These are phyloP conservation scores for Gambelia wislizenii DNA, from an alignment of 2,797 vertebrate genomes.

Conservation along the genomic window DNA sequence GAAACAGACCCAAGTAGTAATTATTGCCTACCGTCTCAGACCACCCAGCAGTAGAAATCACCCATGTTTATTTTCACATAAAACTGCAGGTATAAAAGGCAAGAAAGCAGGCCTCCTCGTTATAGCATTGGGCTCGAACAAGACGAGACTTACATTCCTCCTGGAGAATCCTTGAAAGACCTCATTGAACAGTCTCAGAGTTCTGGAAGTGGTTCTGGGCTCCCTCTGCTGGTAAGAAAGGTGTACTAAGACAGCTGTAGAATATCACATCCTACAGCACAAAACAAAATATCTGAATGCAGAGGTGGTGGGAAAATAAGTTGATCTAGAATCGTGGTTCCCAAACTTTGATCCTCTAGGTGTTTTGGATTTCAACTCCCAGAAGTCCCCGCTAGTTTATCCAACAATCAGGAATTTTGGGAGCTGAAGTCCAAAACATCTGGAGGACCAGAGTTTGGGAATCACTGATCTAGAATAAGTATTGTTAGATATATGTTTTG, in stretches of 20 bases:
- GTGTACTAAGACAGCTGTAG: background rate
- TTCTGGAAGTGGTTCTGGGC: constrained; percentile 96
- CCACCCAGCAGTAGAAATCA: constrained; percentile 11
- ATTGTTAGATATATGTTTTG: background rate
- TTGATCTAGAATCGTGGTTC: background rate
- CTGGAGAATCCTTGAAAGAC: constrained; percentile 92
- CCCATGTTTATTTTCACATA: constrained; percentile 13
- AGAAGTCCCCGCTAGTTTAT: too few relatives aligned
- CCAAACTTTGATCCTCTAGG: too few relatives aligned
- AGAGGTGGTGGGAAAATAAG: background rate
- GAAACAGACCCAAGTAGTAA: constrained; percentile 7
- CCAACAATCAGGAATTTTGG: too few relatives aligned
- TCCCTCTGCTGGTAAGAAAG: constrained; percentile 94
- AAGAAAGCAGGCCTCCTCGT: constrained; percentile 85
- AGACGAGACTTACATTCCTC: constrained; percentile 91
- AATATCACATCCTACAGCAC: background rate
- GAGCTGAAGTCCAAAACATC: too few relatives aligned
- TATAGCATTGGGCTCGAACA: constrained; percentile 94
- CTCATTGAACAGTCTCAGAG: constrained; percentile 94
- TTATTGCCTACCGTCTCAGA: constrained; percentile 1
- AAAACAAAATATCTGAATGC: background rate
- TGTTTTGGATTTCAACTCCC: too few relatives aligned
- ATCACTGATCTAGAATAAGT: background rate
- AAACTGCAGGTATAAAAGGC: constrained; percentile 87
- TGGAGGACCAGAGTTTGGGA: too few relatives aligned